Evolutionary conservation across 2,797 vertebrate genomes (phyloP).

Genomic region (Pangasius mekongensis): DNA sequence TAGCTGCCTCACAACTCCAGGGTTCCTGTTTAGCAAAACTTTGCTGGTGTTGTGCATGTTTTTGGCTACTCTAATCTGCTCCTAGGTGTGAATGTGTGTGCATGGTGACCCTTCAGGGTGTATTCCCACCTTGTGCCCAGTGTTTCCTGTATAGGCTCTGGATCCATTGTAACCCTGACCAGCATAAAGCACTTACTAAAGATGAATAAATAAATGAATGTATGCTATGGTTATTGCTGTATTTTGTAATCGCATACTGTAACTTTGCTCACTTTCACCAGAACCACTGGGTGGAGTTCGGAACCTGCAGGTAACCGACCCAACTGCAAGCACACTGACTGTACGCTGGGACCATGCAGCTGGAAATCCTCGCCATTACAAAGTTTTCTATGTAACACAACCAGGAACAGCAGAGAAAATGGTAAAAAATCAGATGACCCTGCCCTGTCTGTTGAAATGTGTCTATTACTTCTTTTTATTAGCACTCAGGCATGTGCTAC

Average conservation of each 20-base stretch:
- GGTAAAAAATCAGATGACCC: slow-evolving; percentile 70
- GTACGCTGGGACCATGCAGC: slow-evolving; percentile 92
- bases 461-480: neutral
- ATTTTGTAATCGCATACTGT: slow-evolving; percentile 3
- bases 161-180: neutral
- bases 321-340: slow-evolving; percentile 84
- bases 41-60: neutral
- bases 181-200: neutral
- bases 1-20: neutral
- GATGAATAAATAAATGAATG: neutral
- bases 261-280: slow-evolving; percentile 63
- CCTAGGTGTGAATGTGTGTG: neutral
- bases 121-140: neutral
- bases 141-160: neutral
- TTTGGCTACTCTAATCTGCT: neutral
- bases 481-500: neutral
- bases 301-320: slow-evolving; percentile 88
- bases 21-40: too few species aligned
- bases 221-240: neutral
- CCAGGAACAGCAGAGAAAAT: slow-evolving; percentile 79
- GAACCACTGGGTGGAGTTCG: slow-evolving; percentile 89
- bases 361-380: slow-evolving; percentile 90
- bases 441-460: neutral
- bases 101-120: neutral
- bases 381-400: slow-evolving; percentile 83